Conservation (phyloP, 2,888 invertebrate genomes). For the Drepana falcataria region DNA sequence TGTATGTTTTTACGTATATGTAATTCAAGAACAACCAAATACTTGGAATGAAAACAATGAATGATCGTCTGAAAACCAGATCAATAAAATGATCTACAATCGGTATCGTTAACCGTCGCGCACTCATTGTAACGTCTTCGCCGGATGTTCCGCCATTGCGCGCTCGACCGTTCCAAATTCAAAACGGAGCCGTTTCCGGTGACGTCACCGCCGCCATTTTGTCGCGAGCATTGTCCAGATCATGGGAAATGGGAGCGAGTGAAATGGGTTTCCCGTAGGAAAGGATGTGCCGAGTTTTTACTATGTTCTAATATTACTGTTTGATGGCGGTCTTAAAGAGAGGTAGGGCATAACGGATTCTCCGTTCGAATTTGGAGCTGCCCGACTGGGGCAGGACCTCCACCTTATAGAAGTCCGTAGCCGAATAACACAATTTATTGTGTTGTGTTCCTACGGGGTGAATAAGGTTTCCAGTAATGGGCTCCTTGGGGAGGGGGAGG, state of each 20-base stretch:
- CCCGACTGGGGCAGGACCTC: too few species aligned
- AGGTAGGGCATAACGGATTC: too few species aligned
- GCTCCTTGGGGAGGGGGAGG: too few species aligned
- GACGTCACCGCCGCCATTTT: constrained; percentile 71
- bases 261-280: constrained; percentile 66
- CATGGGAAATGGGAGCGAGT: constrained; percentile 70
- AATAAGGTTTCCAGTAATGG: too few species aligned
- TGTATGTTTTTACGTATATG: too few species aligned
- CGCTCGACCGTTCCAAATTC: constrained; percentile 78
- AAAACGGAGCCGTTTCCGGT: constrained; percentile 77
- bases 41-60: not conserved
- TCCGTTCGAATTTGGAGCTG: too few species aligned
- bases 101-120: constrained; percentile 28
- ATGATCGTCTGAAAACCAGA: not conserved
- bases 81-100: not conserved
- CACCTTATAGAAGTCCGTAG: too few species aligned
- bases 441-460: too few species aligned
- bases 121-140: constrained; percentile 75
- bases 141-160: constrained; percentile 77
- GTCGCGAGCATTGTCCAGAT: constrained; percentile 42
- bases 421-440: too few species aligned
- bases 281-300: constrained; percentile 31
- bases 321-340: too few species aligned
- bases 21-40: too few species aligned
- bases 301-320: not conserved